Evolutionary conservation across 2,797 vertebrate species (phyloP), one percentile per base, ranked within the genome.

Genomic region (Alouatta caraya): DNA sequence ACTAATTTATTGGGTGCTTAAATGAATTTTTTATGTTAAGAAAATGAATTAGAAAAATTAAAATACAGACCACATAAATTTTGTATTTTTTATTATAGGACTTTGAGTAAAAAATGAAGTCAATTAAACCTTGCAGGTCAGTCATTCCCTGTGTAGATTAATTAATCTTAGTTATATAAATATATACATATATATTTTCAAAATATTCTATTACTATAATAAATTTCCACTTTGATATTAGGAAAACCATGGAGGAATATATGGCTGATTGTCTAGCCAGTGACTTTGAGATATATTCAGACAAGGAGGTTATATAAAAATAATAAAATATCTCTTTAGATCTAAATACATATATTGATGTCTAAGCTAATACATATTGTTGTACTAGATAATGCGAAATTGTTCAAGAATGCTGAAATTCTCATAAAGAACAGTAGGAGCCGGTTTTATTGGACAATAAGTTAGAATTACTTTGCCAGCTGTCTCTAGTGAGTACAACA

Each of bases 21-120:
- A 91, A 73, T 93, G 21, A 95, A 80, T 83, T 83, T 95, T 91
- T 89, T n/a, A 64, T 92, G 37, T 39, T 84, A 90, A 93, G 24
- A 92, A 92, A 96, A 94, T 46, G 5, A 33, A 33, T 70, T 48
- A 83, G 10, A 17, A 19, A 84, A 93, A 91, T 55, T 73, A 19
- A 81, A 91, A 64, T 83, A 75, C 21, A 78, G 30, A 52, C 3
- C 64, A 19, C 12, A 94, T n/a, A 13, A 90, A 61, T 46, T 46
- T 72, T 92, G 4, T 44, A 61, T 85, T 95, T 92, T 96, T 93
- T 88, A 81, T 55, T 73, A 73, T 8, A 92, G 46, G 39, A 5
- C 22, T 70, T 83, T 86, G 39, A 92, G 52, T 92, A 17, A 93
- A 91, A 86, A 94, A 70, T 86, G 19, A 78, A 90, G 73, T 67